A percentile compares a stretch with the other conserved stretches of the same genome.
These are phyloP conservation scores for Zonotrichia albicollis DNA, from an alignment of 2,797 vertebrate species.

Conservation along the genomic window DNA sequence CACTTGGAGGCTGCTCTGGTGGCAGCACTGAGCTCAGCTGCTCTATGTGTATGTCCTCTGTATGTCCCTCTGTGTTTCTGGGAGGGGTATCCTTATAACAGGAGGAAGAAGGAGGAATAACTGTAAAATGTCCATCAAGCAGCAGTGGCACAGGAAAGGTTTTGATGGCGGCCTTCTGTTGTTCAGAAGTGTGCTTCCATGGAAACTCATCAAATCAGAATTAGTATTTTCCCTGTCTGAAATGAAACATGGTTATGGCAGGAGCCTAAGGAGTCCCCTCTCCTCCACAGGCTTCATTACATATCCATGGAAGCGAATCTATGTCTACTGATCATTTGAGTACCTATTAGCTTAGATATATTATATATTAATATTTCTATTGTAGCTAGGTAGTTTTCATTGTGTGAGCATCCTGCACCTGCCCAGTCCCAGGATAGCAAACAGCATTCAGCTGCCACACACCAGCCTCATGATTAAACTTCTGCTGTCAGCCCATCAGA, in stretches of 20 bases:
- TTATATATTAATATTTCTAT: background rate
- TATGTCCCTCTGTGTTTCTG: rapidly evolving
- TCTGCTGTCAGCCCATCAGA: background rate
- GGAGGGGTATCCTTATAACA: rapidly evolving
- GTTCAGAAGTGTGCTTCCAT: background rate
- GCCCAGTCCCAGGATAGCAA: background rate
- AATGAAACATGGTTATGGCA: background rate
- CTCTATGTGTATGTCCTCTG: background rate
- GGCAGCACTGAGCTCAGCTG: background rate
- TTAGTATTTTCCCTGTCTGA: background rate
- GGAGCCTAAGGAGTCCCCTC: background rate
- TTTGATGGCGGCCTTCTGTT: background rate
- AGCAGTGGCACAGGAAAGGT: rapidly evolving
- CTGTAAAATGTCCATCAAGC: background rate
- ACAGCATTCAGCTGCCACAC: background rate
- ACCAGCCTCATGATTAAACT: background rate
- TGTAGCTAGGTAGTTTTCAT: background rate
- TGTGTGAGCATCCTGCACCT: background rate
- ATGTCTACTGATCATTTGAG: background rate
- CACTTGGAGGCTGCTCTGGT: background rate
- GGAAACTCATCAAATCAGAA: background rate
- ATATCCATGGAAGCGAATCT: background rate
- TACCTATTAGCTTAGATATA: background rate
- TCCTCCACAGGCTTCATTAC: background rate
- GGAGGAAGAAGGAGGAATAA: background rate